phyloP scores from a whole-genome alignment of 2,113 vertebrate species.

The Atrichornis clamosus region DNA sequence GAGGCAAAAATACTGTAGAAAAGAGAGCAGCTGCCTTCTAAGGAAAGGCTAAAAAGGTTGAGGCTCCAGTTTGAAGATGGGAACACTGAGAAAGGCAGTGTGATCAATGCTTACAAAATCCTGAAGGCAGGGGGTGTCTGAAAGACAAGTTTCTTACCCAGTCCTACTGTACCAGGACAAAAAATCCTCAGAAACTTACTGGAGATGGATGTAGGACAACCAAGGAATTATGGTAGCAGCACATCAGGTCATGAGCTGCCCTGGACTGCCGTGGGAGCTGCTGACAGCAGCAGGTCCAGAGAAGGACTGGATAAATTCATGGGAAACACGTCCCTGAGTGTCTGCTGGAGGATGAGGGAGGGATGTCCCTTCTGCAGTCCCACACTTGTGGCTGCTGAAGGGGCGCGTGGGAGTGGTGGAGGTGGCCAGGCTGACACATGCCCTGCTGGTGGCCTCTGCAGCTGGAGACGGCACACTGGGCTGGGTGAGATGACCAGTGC shows the following conservation, averaged over 20 bases:
- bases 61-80: neutral
- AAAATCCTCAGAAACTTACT: neutral
- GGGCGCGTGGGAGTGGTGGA: too few species aligned
- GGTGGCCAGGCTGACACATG: too few species aligned
- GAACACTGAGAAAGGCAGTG: neutral
- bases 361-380: neutral
- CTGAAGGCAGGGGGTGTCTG: neutral
- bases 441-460: neutral
- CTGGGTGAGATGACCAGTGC: neutral
- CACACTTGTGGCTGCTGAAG: neutral
- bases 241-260: neutral
- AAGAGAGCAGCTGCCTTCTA: neutral
- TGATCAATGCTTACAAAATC: neutral
- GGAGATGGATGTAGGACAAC: neutral
- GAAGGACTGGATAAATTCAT: neutral
- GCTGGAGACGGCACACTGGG: neutral
- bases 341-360: neutral
- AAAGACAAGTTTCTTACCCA: neutral
- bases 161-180: neutral
- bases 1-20: neutral
- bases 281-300: neutral
- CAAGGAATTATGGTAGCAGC: neutral
- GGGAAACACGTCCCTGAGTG: accelerated
- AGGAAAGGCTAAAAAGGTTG: neutral
- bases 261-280: neutral